Conservation (phyloP, 2,113 vertebrate species). For the human region GRCh38 chr16:17037001-17037500, state of each 20-base stretch:
- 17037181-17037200: neutral
- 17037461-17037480: neutral
- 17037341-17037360: neutral
- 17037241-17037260: neutral
- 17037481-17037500: rapidly evolving
- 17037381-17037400: neutral
- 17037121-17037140: neutral
- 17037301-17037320: neutral
- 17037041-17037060: neutral
- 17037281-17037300: neutral
- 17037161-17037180: neutral
- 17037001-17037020: neutral
- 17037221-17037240: neutral
- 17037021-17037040: rapidly evolving
- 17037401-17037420: neutral
- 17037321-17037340: neutral
- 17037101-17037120: neutral
- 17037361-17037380: neutral
- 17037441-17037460: neutral
- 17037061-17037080: neutral
- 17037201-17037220: neutral
- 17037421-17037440: neutral
- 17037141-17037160: neutral
- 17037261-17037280: neutral
- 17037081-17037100: neutral